Conservation (phyloP, 2,113 vertebrate species). For the Chaetodon auriga region DNA sequence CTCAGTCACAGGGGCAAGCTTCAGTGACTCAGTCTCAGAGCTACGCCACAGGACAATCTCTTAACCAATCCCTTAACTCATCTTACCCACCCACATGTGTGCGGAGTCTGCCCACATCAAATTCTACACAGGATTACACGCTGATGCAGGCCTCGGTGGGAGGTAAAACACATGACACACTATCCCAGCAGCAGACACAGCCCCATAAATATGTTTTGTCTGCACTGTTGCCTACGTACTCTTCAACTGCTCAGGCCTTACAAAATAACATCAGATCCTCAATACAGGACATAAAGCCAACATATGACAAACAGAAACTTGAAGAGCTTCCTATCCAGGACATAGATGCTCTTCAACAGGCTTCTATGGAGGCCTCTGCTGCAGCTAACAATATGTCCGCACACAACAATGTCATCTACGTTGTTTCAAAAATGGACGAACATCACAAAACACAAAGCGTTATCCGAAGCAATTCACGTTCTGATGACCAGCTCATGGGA, state of each 20-base stretch:
- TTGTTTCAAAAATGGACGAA: conserved; percentile 93
- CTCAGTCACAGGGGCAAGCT: conserved; percentile 91
- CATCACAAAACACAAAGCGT: conserved; percentile 94
- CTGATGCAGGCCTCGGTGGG: conserved; percentile 89
- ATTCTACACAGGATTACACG: conserved; percentile 89
- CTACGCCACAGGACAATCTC: conserved; percentile 90
- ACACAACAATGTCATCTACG: conserved; percentile 89
- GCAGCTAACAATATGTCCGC: conserved; percentile 83
- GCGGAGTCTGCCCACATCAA: conserved; percentile 87
- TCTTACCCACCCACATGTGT: conserved; percentile 88
- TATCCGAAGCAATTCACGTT: conserved; percentile 92
- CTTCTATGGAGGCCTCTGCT: conserved; percentile 87
- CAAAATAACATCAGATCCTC: conserved; percentile 87
- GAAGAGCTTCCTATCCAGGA: conserved; percentile 92
- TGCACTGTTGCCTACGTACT: conserved; percentile 88
- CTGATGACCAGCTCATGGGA: conserved; percentile 91
- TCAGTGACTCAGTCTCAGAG: conserved; percentile 91
- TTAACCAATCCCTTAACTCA: conserved; percentile 88
- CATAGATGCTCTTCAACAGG: conserved; percentile 90
- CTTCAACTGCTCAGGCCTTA: conserved; percentile 87
- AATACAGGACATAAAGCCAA: conserved; percentile 86
- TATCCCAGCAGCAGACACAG: conserved; percentile 84
- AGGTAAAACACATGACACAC: conserved; percentile 86
- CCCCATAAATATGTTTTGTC: conserved; percentile 90
- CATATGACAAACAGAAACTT: conserved; percentile 90